Conservation (phyloP, 2,888 invertebrate species). For the Athrips mouffetella region DNA sequence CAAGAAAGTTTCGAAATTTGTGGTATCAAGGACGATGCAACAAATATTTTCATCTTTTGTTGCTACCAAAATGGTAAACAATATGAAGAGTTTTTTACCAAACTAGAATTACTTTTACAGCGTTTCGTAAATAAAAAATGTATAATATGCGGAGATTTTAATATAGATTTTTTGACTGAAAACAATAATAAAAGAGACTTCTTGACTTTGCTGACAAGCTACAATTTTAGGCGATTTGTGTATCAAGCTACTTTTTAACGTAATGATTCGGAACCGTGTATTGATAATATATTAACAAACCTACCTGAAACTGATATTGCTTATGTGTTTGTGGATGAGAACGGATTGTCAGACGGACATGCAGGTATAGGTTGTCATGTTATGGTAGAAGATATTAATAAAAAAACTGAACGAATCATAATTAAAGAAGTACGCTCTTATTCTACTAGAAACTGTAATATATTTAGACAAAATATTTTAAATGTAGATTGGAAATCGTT, state of each 20-base stretch:
- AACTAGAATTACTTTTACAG: slow-evolving; percentile 6
- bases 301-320: neutral
- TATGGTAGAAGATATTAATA: neutral
- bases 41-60: neutral
- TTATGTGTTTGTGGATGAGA: neutral
- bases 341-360: neutral
- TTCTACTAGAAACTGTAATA: neutral
- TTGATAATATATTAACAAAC: slow-evolving; percentile 11
- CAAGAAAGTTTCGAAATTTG: slow-evolving; percentile 3
- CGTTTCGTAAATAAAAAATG: neutral
- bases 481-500: neutral
- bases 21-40: neutral
- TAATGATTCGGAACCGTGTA: neutral
- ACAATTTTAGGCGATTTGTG: slow-evolving; percentile 1
- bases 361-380: neutral
- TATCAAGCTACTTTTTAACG: slow-evolving; percentile 3
- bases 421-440: neutral
- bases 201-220: neutral
- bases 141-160: neutral
- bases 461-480: neutral
- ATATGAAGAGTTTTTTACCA: slow-evolving; percentile 1
- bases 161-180: neutral
- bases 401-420: neutral
- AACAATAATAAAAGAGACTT: neutral
- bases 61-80: slow-evolving; percentile 1